Evolutionary conservation across 64 coral and sea anemone genomes (phyloP).

Genomic region (Dendronephthya gigantea): DNA sequence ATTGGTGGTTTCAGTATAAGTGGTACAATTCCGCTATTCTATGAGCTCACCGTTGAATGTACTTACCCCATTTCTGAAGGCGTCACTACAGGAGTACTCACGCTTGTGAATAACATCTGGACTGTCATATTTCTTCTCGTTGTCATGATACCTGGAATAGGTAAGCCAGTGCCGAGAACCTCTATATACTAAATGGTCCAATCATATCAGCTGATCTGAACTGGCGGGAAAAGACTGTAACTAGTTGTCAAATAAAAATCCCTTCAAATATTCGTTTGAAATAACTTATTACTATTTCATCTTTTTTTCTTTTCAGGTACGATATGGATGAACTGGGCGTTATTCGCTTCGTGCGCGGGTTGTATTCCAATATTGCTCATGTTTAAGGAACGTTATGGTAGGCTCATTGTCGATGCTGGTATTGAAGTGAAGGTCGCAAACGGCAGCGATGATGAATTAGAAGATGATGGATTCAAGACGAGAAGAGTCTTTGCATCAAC

Average conservation of each 20-base stretch:
- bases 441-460: background rate
- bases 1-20: constrained; percentile 87
- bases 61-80: constrained; percentile 91
- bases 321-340: constrained; percentile 99
- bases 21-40: constrained; percentile 96
- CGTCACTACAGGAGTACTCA: constrained; percentile 66
- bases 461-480: background rate
- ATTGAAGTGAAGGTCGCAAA: background rate
- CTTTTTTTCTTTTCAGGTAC: constrained; percentile 50
- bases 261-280: too few species aligned
- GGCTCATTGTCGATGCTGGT: constrained; percentile 58
- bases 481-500: constrained; percentile 38
- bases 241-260: too few species aligned
- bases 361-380: constrained; percentile 85
- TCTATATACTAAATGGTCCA: too few species aligned
- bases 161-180: constrained; percentile 32
- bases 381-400: constrained; percentile 77
- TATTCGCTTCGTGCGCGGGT: constrained; percentile 88
- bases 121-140: constrained; percentile 76
- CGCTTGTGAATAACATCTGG: constrained; percentile 74
- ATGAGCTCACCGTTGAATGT: constrained; percentile 87
- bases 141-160: constrained; percentile 78
- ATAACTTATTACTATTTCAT: too few species aligned
- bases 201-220: too few species aligned
- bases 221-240: too few species aligned